phyloP scores from a whole-genome alignment of 2,797 vertebrate species.

The Sebastes flavidus region DNA sequence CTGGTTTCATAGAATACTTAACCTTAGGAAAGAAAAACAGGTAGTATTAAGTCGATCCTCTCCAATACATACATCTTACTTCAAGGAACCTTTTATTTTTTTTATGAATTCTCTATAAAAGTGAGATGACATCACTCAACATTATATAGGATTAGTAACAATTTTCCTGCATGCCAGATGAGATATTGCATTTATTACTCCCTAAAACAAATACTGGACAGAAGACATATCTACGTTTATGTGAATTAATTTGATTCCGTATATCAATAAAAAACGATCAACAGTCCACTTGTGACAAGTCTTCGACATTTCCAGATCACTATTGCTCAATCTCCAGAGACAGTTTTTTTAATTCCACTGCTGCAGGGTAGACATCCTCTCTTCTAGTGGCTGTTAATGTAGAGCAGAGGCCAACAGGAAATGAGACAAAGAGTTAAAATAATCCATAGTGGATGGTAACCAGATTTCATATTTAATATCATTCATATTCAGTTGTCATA shows the following conservation, averaged over 20 bases:
- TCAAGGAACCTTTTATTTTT: background rate
- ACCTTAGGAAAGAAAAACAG: background rate
- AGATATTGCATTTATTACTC: background rate
- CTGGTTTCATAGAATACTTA: background rate
- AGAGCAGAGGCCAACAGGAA: background rate
- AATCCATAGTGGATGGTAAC: conserved; percentile 62
- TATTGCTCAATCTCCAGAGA: background rate
- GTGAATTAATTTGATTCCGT: background rate
- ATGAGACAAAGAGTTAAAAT: conserved; percentile 24
- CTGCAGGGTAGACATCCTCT: background rate
- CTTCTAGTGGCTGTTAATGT: background rate
- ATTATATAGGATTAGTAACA: background rate
- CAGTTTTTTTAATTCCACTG: background rate
- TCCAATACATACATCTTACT: background rate
- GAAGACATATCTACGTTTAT: background rate
- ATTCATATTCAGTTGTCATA: conserved; percentile 67
- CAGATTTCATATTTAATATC: conserved; percentile 75
- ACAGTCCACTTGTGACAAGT: background rate
- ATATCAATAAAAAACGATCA: background rate
- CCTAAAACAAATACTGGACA: background rate
- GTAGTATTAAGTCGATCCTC: background rate
- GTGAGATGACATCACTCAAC: background rate
- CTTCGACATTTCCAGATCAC: background rate
- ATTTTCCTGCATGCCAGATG: conserved; percentile 4
- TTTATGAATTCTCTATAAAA: background rate